Evolutionary conservation across 2,797 vertebrate species (phyloP), one percentile per base, ranked within the genome.

Genomic region (Halcyon badia): DNA sequence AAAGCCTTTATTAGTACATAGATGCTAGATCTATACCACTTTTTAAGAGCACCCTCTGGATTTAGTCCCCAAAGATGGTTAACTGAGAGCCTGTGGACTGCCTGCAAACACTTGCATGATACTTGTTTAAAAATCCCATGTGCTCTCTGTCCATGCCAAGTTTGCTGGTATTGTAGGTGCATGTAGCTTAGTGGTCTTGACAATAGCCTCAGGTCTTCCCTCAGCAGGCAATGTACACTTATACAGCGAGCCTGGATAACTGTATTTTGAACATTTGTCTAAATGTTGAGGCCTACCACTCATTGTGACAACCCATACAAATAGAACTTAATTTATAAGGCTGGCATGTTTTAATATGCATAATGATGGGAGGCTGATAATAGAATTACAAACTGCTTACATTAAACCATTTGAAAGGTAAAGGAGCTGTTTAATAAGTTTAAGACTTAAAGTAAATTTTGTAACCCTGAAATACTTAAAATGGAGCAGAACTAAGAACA

Each of bases 61-160:
- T 89, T 83, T 57, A 64, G 11, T 16, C 8, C 19, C 39, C 15
- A 31, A 7, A 81, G 49, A 46, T 17, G 30, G n/a, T 84, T 57
- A 49, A 24, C 5, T 49, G 54, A 46, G 21, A 33, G 26, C 7
- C 5, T 12, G 18, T 10, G 25, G 4, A 46, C 35, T 46, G 10
- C 28, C 37, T 77, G 21, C 0, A 1, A 85, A 41, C 22, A 35
- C 22, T 30, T 2, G n/a, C 8, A 37, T 0, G 1, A 31, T 11
- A 33, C 12, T 44, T 60, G 54, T 17, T 33, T 41, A 54, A 49
- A 37, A 26, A 54, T 41, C 4, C 5, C n/a, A 7, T 44, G 5
- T 37, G 14, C 2, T 69, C 9, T 41, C 28, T 10, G 14, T 12
- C 12, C 41, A 39, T 3, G 1, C 2, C 4, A 41, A 2, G 0